Percentiles rank a stretch among this genome's conserved stretches.
Evolutionary conservation across 2,888 invertebrate genomes (phyloP).

Genomic region (Tryphoninae sp.): DNA sequence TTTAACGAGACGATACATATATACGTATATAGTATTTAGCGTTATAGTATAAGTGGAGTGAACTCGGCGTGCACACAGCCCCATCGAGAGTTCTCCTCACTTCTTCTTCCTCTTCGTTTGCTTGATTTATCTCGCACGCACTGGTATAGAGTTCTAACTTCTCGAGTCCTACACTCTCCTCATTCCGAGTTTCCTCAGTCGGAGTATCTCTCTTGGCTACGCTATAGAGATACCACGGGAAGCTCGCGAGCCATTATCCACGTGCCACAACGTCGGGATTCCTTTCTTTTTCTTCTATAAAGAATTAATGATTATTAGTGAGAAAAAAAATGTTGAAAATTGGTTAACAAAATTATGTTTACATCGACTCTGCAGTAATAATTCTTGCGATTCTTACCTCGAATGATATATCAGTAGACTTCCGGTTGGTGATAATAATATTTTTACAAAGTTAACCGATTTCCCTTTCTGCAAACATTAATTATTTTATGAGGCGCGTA

Average conservation of each 20-base stretch:
- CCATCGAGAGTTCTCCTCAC: constrained; percentile 39
- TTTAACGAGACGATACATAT: neutral
- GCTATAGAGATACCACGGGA: constrained; percentile 37
- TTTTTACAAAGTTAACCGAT: neutral
- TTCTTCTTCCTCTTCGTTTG: constrained; percentile 61
- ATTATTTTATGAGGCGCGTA: neutral
- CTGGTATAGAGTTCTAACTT: constrained; percentile 49
- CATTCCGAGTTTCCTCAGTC: constrained; percentile 18
- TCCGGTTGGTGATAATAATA: too few relatives aligned
- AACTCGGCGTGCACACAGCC: constrained; percentile 53
- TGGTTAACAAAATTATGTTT: too few relatives aligned
- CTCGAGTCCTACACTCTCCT: constrained; percentile 50
- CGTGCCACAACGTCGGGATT: constrained; percentile 33
- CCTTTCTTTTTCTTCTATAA: constrained; percentile 1
- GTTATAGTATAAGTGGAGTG: constrained; percentile 43
- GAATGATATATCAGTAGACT: too few relatives aligned
- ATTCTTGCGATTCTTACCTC: too few relatives aligned
- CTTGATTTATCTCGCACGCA: constrained; percentile 64
- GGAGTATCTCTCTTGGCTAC: constrained; percentile 19
- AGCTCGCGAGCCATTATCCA: constrained; percentile 33
- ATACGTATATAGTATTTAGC: constrained; percentile 3
- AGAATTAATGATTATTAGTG: too few relatives aligned
- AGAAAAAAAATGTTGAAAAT: too few relatives aligned
- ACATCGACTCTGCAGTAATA: too few relatives aligned
- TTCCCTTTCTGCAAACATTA: neutral